These are phyloP conservation scores for Alosa alosa DNA, from an alignment of 2,113 vertebrate species.

Conservation along the genomic window DNA sequence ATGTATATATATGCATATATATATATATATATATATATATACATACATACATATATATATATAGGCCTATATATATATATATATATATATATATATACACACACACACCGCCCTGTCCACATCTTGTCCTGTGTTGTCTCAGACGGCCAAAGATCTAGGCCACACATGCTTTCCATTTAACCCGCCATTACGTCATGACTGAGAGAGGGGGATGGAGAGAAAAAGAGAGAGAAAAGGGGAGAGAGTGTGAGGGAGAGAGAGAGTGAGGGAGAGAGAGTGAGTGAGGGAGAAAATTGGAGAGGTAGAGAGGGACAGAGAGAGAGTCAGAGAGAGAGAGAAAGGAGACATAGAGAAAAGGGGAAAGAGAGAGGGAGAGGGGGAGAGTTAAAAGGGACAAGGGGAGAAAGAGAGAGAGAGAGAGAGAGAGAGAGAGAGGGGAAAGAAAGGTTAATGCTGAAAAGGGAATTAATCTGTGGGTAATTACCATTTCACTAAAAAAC, in stretches of 20 bases:
- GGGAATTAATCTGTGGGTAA: conserved; percentile 44
- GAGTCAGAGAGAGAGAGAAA: no score
- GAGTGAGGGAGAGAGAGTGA: conserved; percentile 33
- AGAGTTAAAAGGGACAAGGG: no score
- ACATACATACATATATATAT: conserved; percentile 2
- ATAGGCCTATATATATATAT: neutral
- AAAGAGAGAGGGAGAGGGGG: no score
- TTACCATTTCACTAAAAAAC: conserved; percentile 39
- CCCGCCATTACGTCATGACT: conserved; percentile 42
- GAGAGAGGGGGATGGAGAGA: neutral
- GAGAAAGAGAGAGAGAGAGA: no score
- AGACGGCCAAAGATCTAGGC: conserved; percentile 20
- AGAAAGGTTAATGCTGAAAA: conserved; percentile 53
- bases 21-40: neutral
- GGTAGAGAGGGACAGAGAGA: neutral
- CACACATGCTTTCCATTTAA: conserved; percentile 50
- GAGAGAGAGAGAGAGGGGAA: conserved; percentile 2
- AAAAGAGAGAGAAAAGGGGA: no score
- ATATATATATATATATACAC: conserved; percentile 5
- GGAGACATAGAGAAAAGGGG: no score
- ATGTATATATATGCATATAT: neutral
- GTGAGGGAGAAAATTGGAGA: conserved; percentile 1
- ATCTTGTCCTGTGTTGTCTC: conserved; percentile 5
- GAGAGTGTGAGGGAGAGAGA: conserved; percentile 32
- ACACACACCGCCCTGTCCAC: neutral